Conservation (phyloP, 2,888 invertebrate genomes). For the Allygus modestus region DNA sequence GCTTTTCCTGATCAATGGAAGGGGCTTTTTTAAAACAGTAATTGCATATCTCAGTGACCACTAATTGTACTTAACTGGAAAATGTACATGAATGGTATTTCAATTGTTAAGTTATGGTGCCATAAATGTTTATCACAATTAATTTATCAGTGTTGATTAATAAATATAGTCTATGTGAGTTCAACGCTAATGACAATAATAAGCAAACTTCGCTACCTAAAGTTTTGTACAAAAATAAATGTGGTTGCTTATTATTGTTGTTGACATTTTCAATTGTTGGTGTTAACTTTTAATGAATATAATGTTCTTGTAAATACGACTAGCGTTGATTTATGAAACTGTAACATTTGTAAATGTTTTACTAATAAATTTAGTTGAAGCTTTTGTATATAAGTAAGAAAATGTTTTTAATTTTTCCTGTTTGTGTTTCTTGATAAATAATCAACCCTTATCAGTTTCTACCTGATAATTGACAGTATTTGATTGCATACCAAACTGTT, state of each 20-base stretch:
- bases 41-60: background rate
- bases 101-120: slow-evolving; percentile 8
- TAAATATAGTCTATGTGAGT: slow-evolving; percentile 25
- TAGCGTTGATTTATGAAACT: slow-evolving; percentile 9
- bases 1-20: too few species aligned
- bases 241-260: slow-evolving; percentile 7
- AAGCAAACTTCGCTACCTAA: slow-evolving; percentile 5
- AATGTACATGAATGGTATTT: slow-evolving; percentile 23
- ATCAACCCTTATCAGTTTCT: too few species aligned
- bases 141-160: slow-evolving; percentile 7
- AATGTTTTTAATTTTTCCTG: too few species aligned
- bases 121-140: slow-evolving; percentile 14
- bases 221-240: background rate
- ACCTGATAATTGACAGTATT: too few species aligned
- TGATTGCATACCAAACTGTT: too few species aligned
- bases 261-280: background rate
- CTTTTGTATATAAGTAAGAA: background rate
- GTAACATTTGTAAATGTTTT: slow-evolving; percentile 49
- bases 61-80: background rate
- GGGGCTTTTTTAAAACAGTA: background rate
- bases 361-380: slow-evolving; percentile 53
- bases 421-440: too few species aligned
- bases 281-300: background rate
- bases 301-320: slow-evolving; percentile 16
- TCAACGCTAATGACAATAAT: background rate